These are phyloP conservation scores for Clarias macrocephalus DNA, from an alignment of 2,113 vertebrate genomes.

Conservation along the genomic window DNA sequence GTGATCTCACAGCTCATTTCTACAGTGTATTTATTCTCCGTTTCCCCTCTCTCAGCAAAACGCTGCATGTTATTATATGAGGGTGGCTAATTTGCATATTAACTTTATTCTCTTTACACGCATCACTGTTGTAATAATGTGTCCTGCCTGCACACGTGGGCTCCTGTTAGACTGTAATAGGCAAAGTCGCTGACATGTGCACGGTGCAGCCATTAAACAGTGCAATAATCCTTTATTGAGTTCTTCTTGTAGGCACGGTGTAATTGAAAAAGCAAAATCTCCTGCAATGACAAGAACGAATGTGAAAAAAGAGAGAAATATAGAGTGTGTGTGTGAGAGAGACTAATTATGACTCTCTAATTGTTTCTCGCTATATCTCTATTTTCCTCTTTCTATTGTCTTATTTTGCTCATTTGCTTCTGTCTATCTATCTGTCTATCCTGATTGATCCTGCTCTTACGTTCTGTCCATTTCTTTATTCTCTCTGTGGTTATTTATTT, in stretches of 20 bases:
- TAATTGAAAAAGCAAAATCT: conserved; percentile 1
- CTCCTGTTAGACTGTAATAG: conserved; percentile 7
- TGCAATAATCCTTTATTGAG: conserved; percentile 18
- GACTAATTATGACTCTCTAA: not conserved
- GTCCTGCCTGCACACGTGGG: not conserved
- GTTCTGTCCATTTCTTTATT: not conserved
- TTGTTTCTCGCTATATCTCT: not conserved
- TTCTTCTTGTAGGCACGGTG: not conserved
- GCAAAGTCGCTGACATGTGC: not conserved
- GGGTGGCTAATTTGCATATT: not conserved
- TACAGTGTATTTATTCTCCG: not conserved
- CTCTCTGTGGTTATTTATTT: not conserved
- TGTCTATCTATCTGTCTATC: too few species aligned
- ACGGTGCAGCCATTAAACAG: conserved; percentile 14
- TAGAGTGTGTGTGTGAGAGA: not conserved
- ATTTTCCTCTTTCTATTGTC: not conserved
- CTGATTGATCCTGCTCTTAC: not conserved
- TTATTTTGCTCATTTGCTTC: too few species aligned
- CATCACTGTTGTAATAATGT: not conserved
- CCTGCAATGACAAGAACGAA: not conserved
- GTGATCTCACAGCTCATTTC: too few species aligned
- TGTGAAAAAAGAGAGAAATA: not conserved
- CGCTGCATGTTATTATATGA: not conserved
- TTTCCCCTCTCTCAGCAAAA: not conserved
- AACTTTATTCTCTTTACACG: not conserved